Evolutionary conservation across 2,888 invertebrate species (phyloP).

Genomic region (Drosophila leonis): DNA sequence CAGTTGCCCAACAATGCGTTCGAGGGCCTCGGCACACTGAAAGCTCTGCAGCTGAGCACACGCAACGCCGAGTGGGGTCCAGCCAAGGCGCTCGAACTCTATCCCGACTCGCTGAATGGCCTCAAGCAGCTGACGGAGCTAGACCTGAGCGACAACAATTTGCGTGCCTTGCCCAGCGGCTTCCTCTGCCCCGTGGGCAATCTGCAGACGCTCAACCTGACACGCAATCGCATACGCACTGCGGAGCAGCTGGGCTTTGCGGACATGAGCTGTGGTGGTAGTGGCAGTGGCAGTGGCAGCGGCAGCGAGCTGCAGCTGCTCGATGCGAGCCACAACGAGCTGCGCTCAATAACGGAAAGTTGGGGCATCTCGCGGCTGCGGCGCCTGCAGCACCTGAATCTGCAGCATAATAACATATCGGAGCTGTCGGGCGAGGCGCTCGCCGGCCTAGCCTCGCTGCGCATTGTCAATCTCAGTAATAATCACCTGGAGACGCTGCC

Average conservation of each 20-base stretch:
- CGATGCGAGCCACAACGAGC: conserved; percentile 93
- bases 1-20: conserved; percentile 91
- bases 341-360: conserved; percentile 90
- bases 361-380: conserved; percentile 91
- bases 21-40: conserved; percentile 91
- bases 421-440: conserved; percentile 93
- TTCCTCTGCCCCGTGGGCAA: conserved; percentile 92
- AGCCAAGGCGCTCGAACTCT: conserved; percentile 91
- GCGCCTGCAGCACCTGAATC: conserved; percentile 91
- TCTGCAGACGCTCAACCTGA: conserved; percentile 93
- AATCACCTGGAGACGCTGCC: conserved; percentile 94
- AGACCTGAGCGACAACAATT: conserved; percentile 93
- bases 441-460: conserved; percentile 91
- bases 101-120: conserved; percentile 90
- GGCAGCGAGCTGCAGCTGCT: conserved; percentile 90
- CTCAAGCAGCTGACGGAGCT: conserved; percentile 92
- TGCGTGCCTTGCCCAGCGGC: conserved; percentile 91
- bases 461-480: conserved; percentile 94
- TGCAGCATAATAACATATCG: conserved; percentile 93
- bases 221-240: conserved; percentile 92
- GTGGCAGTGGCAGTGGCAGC: conserved; percentile 87
- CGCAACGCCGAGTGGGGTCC: conserved; percentile 93
- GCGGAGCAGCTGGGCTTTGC: conserved; percentile 91
- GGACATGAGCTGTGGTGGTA: conserved; percentile 87
- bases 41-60: conserved; percentile 90